A percentile compares a stretch with the other conserved stretches of the same genome.
These are phyloP conservation scores for Leptosomus discolor DNA, from an alignment of 2,113 vertebrate species.

Conservation along the genomic window DNA sequence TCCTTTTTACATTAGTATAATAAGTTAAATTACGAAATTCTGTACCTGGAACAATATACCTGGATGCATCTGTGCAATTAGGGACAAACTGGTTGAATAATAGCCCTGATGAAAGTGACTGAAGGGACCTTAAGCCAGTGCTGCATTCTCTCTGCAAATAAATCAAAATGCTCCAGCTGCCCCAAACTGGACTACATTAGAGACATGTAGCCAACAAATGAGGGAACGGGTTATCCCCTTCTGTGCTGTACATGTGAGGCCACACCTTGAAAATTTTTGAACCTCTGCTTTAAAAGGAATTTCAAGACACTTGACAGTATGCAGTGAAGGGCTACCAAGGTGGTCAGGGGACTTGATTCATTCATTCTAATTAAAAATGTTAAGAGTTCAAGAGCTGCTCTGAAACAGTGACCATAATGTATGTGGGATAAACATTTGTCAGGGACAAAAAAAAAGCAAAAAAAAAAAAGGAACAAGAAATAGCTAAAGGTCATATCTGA, in stretches of 20 bases:
- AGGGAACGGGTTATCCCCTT: background rate
- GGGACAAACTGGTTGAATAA: background rate
- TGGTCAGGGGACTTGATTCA: background rate
- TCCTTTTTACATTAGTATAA: background rate
- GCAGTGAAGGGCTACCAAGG: too few relatives aligned
- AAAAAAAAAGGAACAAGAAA: background rate
- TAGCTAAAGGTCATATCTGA: background rate
- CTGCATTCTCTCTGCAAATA: background rate
- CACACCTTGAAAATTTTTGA: background rate
- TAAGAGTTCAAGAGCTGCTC: background rate
- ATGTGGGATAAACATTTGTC: background rate
- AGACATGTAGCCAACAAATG: background rate
- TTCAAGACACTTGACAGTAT: background rate
- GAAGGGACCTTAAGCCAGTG: background rate
- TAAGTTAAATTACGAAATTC: background rate
- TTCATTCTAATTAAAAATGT: background rate
- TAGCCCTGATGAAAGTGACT: background rate
- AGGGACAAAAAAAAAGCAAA: background rate
- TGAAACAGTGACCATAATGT: background rate
- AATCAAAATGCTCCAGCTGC: background rate
- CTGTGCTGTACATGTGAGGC: background rate
- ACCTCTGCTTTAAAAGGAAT: background rate
- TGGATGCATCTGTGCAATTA: background rate
- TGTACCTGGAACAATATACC: background rate
- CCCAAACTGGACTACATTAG: background rate